These are phyloP conservation scores for Aurelia coerulea DNA, from an alignment of 30 jellyfish, hydroid and myxozoan species.

Conservation along the genomic window DNA sequence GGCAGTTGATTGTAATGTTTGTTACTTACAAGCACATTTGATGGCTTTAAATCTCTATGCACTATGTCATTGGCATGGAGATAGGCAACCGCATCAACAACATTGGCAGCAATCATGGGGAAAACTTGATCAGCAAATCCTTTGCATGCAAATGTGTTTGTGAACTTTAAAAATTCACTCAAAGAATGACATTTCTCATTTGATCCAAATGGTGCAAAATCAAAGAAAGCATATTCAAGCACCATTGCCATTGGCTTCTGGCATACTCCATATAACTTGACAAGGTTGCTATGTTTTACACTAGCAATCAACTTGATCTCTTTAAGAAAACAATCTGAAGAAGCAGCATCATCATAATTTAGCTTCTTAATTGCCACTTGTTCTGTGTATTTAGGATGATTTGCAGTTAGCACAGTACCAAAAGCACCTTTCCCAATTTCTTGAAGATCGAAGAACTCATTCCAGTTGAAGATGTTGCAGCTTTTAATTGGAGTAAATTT, in stretches of 20 bases:
- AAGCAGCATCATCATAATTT: slow-evolving; percentile 13
- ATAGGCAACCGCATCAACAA: slow-evolving; percentile 23
- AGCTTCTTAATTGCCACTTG: too few relatives aligned
- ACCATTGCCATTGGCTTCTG: slow-evolving; percentile 26
- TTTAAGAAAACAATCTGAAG: slow-evolving; percentile 11
- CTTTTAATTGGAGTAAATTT: too few relatives aligned
- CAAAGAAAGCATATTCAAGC: slow-evolving; percentile 19
- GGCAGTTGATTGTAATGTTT: slow-evolving; percentile 13
- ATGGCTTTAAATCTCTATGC: slow-evolving; percentile 42
- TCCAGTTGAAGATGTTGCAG: too few relatives aligned
- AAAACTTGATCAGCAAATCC: not conserved
- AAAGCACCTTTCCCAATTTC: too few relatives aligned
- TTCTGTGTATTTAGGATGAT: too few relatives aligned
- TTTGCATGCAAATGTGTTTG: not conserved
- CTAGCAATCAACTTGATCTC: slow-evolving; percentile 21
- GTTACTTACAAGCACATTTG: slow-evolving; percentile 34
- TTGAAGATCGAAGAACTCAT: too few relatives aligned
- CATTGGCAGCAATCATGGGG: slow-evolving; percentile 1
- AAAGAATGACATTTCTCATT: not conserved
- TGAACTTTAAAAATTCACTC: slow-evolving; percentile 6
- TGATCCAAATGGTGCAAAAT: slow-evolving; percentile 24
- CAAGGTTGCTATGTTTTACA: slow-evolving; percentile 10
- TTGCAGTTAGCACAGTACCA: too few relatives aligned
- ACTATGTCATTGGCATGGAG: slow-evolving; percentile 18
- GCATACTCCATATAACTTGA: slow-evolving; percentile 13